Evolutionary conservation across 2,888 invertebrate species (phyloP), one percentile per base, ranked within the genome.

Genomic region (Rhagonycha lutea): DNA sequence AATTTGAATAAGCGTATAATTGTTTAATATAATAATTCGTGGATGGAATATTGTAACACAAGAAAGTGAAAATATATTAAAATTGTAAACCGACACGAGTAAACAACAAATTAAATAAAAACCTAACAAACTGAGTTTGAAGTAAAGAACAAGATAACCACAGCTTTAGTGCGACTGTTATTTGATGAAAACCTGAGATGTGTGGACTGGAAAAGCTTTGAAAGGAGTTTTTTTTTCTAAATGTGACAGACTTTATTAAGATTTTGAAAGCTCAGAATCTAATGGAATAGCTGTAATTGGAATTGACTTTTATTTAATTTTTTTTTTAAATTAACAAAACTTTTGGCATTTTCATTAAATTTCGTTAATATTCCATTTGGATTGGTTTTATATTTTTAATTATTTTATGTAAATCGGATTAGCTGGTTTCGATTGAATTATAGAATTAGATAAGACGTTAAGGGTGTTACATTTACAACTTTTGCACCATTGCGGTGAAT

Each of bases 391-490:
- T n/a, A 47, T 47, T 76, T 73, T 81, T 83, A 82, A 83, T 83
- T 82, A 83, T 83, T 83, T 82, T 82, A 82, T 82, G 83, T 77
- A 81, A 83, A 83, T 82, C 80, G 77, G 81, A 82, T 83, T 82
- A 80, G 82, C 79, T 81, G 79, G 60, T 63, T 73, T 76, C 80
- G 83, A 84, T 84, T 84, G 84, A 84, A 83, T 84, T 84, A 84
- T 83, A 82, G 81, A 68, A 80, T 75, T 79, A 76, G 84, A 83
- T 84, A 83, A 84, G 84, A 81, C 80, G 74, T 82, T 83, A 82
- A 81, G 83, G 83, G 83, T 83, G 83, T 83, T 84, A 83, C 82
- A 81, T 83, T 84, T 84, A 84, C 84, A 83, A 83, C 81, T 83
- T 65, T 82, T 82, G 81, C 84, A 83, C 83, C 83, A 80, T 82